Evolutionary conservation across 2,113 vertebrate genomes (phyloP).

Genomic region (Bubo blakistoni): DNA sequence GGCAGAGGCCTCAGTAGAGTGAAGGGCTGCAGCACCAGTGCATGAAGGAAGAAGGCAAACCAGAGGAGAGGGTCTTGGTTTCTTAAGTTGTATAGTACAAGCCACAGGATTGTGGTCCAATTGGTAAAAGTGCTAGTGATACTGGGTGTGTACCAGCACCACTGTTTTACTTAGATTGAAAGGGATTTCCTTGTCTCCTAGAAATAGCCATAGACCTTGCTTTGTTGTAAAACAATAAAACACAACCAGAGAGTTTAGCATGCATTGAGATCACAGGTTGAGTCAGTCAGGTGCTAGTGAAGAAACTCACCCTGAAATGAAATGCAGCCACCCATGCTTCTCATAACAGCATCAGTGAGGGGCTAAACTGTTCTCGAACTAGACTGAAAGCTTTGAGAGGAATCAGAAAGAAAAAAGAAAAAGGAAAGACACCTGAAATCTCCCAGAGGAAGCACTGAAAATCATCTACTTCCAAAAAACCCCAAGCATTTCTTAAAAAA

Average conservation of each 20-base stretch:
- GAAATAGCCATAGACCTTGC: conserved; percentile 46
- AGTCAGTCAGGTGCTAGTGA: background rate
- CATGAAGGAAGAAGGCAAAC: rapidly evolving
- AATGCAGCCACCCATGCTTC: background rate
- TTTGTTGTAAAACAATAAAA: conserved; percentile 64
- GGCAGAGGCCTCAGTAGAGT: background rate
- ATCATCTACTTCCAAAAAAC: background rate
- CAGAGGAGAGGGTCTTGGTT: background rate
- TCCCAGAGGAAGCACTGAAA: background rate
- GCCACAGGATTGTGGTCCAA: background rate
- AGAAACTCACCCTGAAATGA: background rate
- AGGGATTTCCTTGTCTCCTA: conserved; percentile 48
- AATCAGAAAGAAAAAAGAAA: background rate
- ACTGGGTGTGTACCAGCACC: background rate
- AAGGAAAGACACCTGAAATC: background rate
- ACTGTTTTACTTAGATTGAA: conserved; percentile 54
- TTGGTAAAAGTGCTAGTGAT: background rate
- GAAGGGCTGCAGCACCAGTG: background rate
- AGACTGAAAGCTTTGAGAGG: background rate
- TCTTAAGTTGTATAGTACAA: background rate
- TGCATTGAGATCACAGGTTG: background rate
- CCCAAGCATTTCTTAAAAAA: background rate
- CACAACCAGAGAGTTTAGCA: background rate
- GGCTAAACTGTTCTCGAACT: background rate
- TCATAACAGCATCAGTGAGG: rapidly evolving